Conservation (phyloP, 2,797 vertebrate species). For the Valencia hispanica region DNA sequence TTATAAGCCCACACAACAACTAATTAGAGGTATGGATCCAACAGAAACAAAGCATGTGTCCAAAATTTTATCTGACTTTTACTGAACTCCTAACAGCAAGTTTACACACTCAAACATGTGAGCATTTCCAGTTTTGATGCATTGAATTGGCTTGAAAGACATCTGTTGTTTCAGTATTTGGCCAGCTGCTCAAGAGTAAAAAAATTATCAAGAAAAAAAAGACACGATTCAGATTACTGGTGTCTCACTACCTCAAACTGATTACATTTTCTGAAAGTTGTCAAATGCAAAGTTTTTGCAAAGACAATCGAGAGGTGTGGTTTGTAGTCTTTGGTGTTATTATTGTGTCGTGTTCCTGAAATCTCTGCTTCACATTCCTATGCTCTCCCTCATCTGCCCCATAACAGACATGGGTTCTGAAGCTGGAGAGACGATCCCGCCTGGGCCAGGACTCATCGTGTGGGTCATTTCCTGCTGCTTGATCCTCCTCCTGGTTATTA, state of each 20-base stretch:
- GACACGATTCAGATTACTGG: not conserved
- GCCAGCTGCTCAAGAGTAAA: not conserved
- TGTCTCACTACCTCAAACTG: not conserved
- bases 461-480: constrained; percentile 89
- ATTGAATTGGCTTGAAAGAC: too few relatives aligned
- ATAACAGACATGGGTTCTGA: constrained; percentile 57
- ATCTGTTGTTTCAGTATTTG: not conserved
- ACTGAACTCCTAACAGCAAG: too few relatives aligned
- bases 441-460: constrained; percentile 88
- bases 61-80: too few relatives aligned
- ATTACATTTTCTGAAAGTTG: not conserved
- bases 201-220: not conserved
- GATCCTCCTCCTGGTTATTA: constrained; percentile 86
- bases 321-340: not conserved
- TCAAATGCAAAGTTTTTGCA: not conserved
- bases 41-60: too few relatives aligned
- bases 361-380: constrained; percentile 15
- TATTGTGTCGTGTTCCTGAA: not conserved
- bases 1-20: not conserved
- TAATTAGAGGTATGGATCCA: not conserved
- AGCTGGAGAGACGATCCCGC: constrained; percentile 74
- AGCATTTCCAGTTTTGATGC: too few relatives aligned
- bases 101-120: too few relatives aligned
- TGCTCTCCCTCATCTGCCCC: constrained; percentile 8
- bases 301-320: not conserved